Percentiles rank a stretch among this genome's conserved stretches.
phyloP scores from a whole-genome alignment of 2,888 invertebrate genomes.

The Drosophila heteroneura region DNA sequence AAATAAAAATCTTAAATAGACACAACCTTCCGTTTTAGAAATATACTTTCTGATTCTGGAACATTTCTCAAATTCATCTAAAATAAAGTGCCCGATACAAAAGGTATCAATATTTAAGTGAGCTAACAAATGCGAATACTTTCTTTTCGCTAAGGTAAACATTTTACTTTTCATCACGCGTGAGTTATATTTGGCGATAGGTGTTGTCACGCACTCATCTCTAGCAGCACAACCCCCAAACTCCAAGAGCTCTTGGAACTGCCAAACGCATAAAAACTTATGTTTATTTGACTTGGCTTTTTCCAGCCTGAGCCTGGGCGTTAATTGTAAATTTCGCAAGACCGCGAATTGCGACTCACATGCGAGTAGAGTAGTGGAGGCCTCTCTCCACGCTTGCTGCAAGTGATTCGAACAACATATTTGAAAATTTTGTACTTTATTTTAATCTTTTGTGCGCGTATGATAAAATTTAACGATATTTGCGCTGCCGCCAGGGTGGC shows the following conservation, averaged over 20 bases:
- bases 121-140: accelerated
- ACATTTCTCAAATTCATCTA: not conserved
- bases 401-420: conserved; percentile 53
- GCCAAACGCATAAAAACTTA: conserved; percentile 78
- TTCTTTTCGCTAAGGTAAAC: not conserved
- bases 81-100: not conserved
- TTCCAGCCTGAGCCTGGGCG: conserved; percentile 48
- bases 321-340: conserved; percentile 80
- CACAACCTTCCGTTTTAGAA: not conserved
- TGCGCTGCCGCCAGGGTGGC: conserved; percentile 33
- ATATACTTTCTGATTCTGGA: not conserved
- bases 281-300: conserved; percentile 82
- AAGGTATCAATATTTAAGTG: not conserved
- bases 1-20: not conserved
- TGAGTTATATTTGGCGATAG: not conserved
- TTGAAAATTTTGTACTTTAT: conserved; percentile 73
- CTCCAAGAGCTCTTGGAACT: conserved; percentile 51
- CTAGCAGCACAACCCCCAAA: conserved; percentile 41
- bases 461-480: conserved; percentile 78
- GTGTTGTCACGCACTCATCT: conserved; percentile 40
- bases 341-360: conserved; percentile 58
- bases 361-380: conserved; percentile 40
- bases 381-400: conserved; percentile 42
- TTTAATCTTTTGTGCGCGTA: conserved; percentile 74
- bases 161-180: not conserved